A percentile compares a stretch with the other conserved stretches of the same genome.
phyloP scores from a whole-genome alignment of 2,797 vertebrate species.

The Paguma larvata region DNA sequence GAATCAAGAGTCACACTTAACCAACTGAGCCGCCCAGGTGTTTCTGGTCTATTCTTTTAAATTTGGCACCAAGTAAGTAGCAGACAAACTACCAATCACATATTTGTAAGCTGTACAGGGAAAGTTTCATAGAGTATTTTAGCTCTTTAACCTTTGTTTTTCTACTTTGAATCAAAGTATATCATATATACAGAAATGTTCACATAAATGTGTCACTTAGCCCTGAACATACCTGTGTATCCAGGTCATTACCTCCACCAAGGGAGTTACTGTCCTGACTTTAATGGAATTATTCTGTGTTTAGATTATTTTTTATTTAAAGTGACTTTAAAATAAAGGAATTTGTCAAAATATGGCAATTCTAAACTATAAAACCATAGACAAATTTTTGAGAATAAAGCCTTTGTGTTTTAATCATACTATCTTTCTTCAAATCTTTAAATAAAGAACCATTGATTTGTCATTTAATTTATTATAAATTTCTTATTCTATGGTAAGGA shows the following conservation, averaged over 20 bases:
- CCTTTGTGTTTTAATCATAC: neutral
- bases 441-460: conserved; percentile 3
- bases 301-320: conserved; percentile 35
- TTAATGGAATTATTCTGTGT: neutral
- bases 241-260: neutral
- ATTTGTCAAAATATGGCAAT: neutral
- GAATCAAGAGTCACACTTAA: no score
- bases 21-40: no score
- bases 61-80: conserved; percentile 41
- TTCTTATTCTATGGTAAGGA: conserved; percentile 37
- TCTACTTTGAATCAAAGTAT: neutral
- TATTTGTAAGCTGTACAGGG: neutral
- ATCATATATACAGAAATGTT: neutral
- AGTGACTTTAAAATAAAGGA: neutral
- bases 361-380: neutral
- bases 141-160: neutral
- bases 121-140: neutral
- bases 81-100: neutral
- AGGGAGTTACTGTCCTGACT: neutral
- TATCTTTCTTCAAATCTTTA: conserved; percentile 35
- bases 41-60: conserved; percentile 26
- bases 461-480: conserved; percentile 38
- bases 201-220: neutral
- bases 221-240: neutral
- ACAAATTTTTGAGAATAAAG: conserved; percentile 12